phyloP scores from a whole-genome alignment of 2,888 invertebrate species.

The Branchellion lobata region DNA sequence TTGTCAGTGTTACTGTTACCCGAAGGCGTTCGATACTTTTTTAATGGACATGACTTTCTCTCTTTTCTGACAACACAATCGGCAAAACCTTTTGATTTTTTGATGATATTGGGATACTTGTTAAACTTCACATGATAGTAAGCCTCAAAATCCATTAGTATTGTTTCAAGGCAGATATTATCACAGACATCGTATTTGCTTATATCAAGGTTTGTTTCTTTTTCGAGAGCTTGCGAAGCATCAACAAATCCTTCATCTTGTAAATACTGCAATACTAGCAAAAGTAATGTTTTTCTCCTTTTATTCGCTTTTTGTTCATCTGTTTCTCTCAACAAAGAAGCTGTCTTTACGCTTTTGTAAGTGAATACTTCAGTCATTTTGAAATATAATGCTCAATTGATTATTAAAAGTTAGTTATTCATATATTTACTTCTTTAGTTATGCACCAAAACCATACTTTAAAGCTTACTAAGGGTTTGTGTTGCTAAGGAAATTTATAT shows the following conservation, averaged over 20 bases:
- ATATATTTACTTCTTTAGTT: no score
- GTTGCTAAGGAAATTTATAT: no score
- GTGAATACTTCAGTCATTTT: conserved; percentile 56
- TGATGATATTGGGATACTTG: conserved; percentile 79
- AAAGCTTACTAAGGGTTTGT: no score
- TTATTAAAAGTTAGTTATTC: no score
- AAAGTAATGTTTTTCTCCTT: conserved; percentile 61
- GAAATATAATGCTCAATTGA: no score
- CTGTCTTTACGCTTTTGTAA: conserved; percentile 60
- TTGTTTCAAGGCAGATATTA: conserved; percentile 83
- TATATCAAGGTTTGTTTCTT: conserved; percentile 73
- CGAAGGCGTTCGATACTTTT: background rate
- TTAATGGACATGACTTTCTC: conserved; percentile 7
- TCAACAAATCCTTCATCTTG: conserved; percentile 65
- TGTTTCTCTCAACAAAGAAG: conserved; percentile 61
- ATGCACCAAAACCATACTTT: no score
- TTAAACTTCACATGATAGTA: conserved; percentile 83
- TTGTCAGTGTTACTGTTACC: background rate
- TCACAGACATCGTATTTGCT: conserved; percentile 74
- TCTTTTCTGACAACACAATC: background rate
- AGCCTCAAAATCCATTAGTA: conserved; percentile 83
- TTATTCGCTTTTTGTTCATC: conserved; percentile 61
- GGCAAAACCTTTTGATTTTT: conserved; percentile 58
- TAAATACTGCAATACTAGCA: conserved; percentile 63
- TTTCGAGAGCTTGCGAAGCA: conserved; percentile 70